Conservation (phyloP, 64 coral and sea anemone genomes). For the Montipora cactus region DNA sequence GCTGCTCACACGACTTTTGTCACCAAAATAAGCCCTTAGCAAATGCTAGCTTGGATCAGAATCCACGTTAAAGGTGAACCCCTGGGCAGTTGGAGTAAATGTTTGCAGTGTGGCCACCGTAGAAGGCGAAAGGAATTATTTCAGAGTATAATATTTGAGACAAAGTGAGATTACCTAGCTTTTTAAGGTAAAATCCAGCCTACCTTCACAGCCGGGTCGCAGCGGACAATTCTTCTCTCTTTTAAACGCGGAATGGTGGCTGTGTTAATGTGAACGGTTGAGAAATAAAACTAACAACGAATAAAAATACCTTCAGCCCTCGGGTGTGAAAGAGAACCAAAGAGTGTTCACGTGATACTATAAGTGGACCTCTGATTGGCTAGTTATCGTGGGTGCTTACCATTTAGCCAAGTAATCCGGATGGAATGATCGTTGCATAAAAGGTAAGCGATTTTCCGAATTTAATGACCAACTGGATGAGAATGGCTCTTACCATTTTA, state of each 20-base stretch:
- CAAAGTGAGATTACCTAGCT: neutral
- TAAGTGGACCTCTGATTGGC: no score
- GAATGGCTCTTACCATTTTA: no score
- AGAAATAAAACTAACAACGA: neutral
- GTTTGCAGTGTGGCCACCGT: slow-evolving; percentile 74
- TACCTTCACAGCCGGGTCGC: slow-evolving; percentile 64
- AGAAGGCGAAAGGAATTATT: neutral
- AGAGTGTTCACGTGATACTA: no score
- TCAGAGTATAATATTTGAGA: neutral
- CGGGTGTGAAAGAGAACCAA: no score
- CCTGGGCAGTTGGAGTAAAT: slow-evolving; percentile 88
- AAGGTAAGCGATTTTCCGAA: no score
- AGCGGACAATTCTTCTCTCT: slow-evolving; percentile 55
- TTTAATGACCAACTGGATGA: no score
- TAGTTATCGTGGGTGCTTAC: no score
- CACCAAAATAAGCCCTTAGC: slow-evolving; percentile 88
- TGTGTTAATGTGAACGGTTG: neutral
- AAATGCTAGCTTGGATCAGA: slow-evolving; percentile 97
- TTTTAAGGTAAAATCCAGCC: neutral
- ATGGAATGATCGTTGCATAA: no score
- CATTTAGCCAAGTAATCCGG: no score
- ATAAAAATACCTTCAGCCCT: no score
- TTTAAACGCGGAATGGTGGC: slow-evolving; percentile 84
- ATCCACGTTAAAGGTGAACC: slow-evolving; percentile 91
- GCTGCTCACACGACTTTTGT: slow-evolving; percentile 71